Conservation (phyloP, 2,888 invertebrate species). For the Tetramorium bicarinatum region DNA sequence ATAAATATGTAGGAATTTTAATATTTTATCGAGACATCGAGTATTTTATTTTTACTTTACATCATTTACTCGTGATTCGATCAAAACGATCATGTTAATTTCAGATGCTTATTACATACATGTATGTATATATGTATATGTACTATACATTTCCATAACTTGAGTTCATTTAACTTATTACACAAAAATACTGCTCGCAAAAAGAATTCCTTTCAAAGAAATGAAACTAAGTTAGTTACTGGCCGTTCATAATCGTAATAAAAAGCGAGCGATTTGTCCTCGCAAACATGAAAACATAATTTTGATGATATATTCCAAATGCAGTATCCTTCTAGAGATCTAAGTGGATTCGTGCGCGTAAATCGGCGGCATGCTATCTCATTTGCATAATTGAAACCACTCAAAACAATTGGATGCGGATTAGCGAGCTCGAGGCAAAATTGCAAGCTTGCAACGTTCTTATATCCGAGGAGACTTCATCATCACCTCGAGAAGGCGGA, state of each 20-base stretch:
- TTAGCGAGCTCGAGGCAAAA: constrained; percentile 67
- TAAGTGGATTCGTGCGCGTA: constrained; percentile 68
- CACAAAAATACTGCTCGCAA: background rate
- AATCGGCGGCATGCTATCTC: constrained; percentile 77
- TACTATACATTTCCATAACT: background rate
- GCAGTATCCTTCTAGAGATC: constrained; percentile 70
- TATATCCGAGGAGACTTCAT: constrained; percentile 62
- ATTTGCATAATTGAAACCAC: constrained; percentile 83
- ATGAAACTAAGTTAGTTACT: background rate
- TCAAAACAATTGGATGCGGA: constrained; percentile 82
- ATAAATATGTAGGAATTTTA: background rate
- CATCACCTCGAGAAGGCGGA: constrained; percentile 41
- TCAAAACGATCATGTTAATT: constrained; percentile 4
- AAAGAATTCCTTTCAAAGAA: background rate
- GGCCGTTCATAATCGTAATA: background rate
- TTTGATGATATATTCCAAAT: constrained; percentile 58
- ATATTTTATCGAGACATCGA: background rate
- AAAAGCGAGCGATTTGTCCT: constrained; percentile 46
- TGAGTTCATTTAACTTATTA: background rate
- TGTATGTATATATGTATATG: background rate
- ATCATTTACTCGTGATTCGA: background rate
- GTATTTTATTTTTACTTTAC: background rate
- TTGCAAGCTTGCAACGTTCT: constrained; percentile 59
- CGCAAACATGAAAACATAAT: constrained; percentile 43
- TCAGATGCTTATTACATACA: background rate